Base-by-base conservation (phyloP, 2,113 vertebrate genomes). In the Channa argus region DNA sequence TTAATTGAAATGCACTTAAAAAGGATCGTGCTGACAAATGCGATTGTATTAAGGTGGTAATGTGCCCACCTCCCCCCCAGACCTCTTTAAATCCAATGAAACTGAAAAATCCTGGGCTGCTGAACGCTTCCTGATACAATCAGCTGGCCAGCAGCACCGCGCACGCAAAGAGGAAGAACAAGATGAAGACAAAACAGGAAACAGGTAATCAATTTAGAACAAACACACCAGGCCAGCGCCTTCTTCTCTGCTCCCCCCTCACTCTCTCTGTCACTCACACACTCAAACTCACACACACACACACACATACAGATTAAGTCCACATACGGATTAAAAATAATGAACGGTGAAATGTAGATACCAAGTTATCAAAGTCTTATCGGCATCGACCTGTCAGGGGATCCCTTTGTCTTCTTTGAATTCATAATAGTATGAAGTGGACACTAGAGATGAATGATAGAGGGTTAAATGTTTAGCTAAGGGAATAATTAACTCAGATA, bases 1-100 rank as follows among this genome's bases (percentile, higher is more conserved):
- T 94, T 98, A 98, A 99, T 98, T 98, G 97, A 98, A 98, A 97
- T 98, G 96, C 95, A 95, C 95, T 97, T 97, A 97, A 97, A 93
- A 97, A 96, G 96, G 96, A 97, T 97, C 96, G 95, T 87, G 95
- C 96, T 96, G 96, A 96, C 96, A 97, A 97, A 98, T 96, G 95
- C 80, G 93, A 99, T 98, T 96, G 95, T 95, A 95, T 94, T 95
- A 77, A 96, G 93, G 92, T 94, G 91, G 95, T 95, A 96, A 96
- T 92, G 83, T 83, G 95, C 91, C 92, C 94, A 93, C 94, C 94
- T 95, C 95, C 79, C 85, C 24, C 79, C 74, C 77, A 77, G 92
- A 90, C 88, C 94, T 96, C 94, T 94, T 96, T 96, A 97, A 97
- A 98, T 96, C 95, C 95, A 95, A 95, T 96, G 95, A 95, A 95